Conservation (phyloP, 2,113 vertebrate species). For the Anser brachyrhynchus region DNA sequence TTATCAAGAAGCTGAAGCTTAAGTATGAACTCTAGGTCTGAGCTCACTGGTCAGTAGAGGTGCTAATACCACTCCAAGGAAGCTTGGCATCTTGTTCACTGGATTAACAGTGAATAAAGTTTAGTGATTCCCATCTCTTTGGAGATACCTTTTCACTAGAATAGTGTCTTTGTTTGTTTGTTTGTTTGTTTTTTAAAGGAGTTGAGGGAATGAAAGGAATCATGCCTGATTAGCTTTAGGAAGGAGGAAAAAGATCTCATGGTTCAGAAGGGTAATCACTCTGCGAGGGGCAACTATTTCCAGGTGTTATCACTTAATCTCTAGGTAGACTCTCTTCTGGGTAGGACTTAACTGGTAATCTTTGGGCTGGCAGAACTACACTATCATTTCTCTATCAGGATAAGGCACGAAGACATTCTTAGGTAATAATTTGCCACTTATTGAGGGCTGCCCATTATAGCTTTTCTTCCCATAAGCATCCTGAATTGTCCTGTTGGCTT, state of each 20-base stretch:
- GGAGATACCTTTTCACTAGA: background rate
- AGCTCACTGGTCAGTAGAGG: background rate
- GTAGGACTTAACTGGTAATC: background rate
- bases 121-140: background rate
- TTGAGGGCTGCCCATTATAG: background rate
- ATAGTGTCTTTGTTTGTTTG: background rate
- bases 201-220: conserved; percentile 7
- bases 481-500: background rate
- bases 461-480: background rate
- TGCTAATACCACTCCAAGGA: background rate
- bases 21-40: background rate
- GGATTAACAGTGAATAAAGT: background rate
- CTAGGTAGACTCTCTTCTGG: background rate
- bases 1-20: background rate
- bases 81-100: background rate
- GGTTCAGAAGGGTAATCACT: background rate
- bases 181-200: background rate
- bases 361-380: background rate
- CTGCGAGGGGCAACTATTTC: conserved; percentile 7
- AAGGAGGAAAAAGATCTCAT: background rate
- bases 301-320: conserved; percentile 25
- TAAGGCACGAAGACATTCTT: background rate
- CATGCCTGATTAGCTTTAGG: background rate
- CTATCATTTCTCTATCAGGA: background rate
- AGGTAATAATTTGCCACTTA: background rate